A percentile compares a stretch with the other conserved stretches of the same genome.
Conservation (phyloP, 2,797 vertebrate species). For the Prunella strophiata region DNA sequence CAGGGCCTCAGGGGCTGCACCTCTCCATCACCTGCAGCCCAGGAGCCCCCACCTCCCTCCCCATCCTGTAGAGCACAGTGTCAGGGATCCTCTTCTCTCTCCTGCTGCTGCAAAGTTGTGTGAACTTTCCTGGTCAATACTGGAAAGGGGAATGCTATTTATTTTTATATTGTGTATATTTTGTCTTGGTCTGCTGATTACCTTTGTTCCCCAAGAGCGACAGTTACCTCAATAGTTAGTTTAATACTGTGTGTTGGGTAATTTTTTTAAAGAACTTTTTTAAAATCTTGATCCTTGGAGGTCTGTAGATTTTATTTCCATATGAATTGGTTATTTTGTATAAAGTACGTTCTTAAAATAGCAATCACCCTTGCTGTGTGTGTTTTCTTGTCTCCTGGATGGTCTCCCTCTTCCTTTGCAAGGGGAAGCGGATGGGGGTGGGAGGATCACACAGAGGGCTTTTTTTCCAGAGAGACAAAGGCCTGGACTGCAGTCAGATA, state of each 20-base stretch:
- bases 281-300: slow-evolving; percentile 79
- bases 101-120: slow-evolving; percentile 68
- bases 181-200: slow-evolving; percentile 82
- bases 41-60: background rate
- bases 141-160: slow-evolving; percentile 82
- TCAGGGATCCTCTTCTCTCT: slow-evolving; percentile 70
- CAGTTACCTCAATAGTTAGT: slow-evolving; percentile 84
- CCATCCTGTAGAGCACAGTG: slow-evolving; percentile 42
- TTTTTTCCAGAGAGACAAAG: background rate
- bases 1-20: background rate
- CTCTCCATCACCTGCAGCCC: slow-evolving; percentile 2
- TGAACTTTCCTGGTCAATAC: slow-evolving; percentile 76
- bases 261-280: slow-evolving; percentile 80
- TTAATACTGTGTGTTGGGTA: slow-evolving; percentile 78
- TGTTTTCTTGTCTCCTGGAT: slow-evolving; percentile 64
- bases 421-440: background rate
- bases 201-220: slow-evolving; percentile 78
- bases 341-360: slow-evolving; percentile 85
- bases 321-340: slow-evolving; percentile 86
- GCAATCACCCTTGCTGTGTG: slow-evolving; percentile 55
- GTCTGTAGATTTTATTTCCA: slow-evolving; percentile 85
- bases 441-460: background rate
- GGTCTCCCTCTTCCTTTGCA: slow-evolving; percentile 6
- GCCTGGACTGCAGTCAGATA: background rate
- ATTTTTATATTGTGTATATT: slow-evolving; percentile 85